Conservation (phyloP, 2,888 invertebrate genomes). For the Ornithoptera priamus region DNA sequence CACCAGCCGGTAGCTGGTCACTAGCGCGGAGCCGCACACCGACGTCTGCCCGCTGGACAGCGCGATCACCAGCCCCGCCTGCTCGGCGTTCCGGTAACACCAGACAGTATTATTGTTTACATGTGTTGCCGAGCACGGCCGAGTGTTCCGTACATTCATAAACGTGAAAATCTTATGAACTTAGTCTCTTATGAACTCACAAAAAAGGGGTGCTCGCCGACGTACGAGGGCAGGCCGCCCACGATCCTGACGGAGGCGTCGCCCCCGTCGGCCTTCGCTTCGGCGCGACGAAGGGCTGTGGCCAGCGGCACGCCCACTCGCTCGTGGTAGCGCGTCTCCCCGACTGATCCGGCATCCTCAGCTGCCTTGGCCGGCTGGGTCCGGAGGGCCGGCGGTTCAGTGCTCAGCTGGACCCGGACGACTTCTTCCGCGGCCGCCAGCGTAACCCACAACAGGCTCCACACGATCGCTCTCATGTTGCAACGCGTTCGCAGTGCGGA, state of each 20-base stretch:
- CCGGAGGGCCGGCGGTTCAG: slow-evolving; percentile 12
- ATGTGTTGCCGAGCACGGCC: too few species aligned
- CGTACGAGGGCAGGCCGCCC: slow-evolving; percentile 27
- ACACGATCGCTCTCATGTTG: slow-evolving; percentile 5
- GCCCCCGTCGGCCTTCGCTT: slow-evolving; percentile 21
- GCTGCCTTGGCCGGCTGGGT: not conserved
- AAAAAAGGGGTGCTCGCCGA: slow-evolving; percentile 31
- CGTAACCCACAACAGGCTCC: slow-evolving; percentile 1
- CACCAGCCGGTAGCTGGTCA: slow-evolving; percentile 34
- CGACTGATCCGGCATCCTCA: not conserved
- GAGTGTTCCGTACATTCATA: too few species aligned
- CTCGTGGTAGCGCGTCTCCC: slow-evolving; percentile 17
- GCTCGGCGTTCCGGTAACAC: not conserved
- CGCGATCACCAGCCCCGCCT: slow-evolving; percentile 39
- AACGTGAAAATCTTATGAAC: not conserved
- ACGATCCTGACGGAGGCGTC: slow-evolving; percentile 27
- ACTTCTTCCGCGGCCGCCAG: slow-evolving; percentile 3
- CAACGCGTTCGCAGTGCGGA: not conserved
- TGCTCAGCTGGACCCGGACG: slow-evolving; percentile 9
- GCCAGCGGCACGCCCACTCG: slow-evolving; percentile 73
- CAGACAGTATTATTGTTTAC: too few species aligned
- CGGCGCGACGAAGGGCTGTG: slow-evolving; percentile 79
- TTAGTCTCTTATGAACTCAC: slow-evolving; percentile 28
- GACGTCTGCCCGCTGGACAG: slow-evolving; percentile 32
- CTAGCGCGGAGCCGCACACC: slow-evolving; percentile 19